Evolutionary conservation across 2,113 vertebrate species (phyloP), one percentile per base, ranked within the genome.

Genomic region (Coptodon rendalli): DNA sequence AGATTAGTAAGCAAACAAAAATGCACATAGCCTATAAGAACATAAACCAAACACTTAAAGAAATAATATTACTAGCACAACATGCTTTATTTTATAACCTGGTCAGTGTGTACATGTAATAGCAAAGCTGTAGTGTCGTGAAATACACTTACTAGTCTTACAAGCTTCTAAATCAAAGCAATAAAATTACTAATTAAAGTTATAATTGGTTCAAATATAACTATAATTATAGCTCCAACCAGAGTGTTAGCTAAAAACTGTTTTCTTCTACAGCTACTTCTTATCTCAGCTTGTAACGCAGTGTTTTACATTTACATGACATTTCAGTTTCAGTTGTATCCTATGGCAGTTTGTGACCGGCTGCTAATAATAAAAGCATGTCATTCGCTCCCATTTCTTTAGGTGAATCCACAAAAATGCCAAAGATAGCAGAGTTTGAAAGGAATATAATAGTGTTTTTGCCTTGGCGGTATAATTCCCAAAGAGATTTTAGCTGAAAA

Each of bases 381-480:
- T 68, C 1, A 68, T 68, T 68, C 8, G 63, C 22, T 68, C 11
- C 63, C 34, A 68, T 68, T 38, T 66, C 61, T 38, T 68, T 68
- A 40, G 36, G 63, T 68, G 63, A 14, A 68, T 40, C 5, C 12
- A 68, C 63, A 68, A 40, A 24, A 40, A 40, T 68, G 7, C 1
- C 63, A 40, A 68, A 40, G 63, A 22, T 68, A 68, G n/a, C 1
- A 68, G 3, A 68, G 4, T 68, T 2, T 68, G 63, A 68, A 38
- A 40, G 63, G 63, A 14, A 68, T 68, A 68, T 22, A 68, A 68
- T 68, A 40, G 34, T 40, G 12, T 40, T 2, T 68, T 68, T 40
- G 2, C 36, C 19, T 1, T 68, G 16, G 16, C 5, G 0, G 1
- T 63, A 1, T 40, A 40, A 68, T 40, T 68, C 5, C 1, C 63